A percentile compares a stretch with the other conserved stretches of the same genome.
phyloP scores from a whole-genome alignment of 2,888 invertebrate genomes.

The Pemphredon lugubris region DNA sequence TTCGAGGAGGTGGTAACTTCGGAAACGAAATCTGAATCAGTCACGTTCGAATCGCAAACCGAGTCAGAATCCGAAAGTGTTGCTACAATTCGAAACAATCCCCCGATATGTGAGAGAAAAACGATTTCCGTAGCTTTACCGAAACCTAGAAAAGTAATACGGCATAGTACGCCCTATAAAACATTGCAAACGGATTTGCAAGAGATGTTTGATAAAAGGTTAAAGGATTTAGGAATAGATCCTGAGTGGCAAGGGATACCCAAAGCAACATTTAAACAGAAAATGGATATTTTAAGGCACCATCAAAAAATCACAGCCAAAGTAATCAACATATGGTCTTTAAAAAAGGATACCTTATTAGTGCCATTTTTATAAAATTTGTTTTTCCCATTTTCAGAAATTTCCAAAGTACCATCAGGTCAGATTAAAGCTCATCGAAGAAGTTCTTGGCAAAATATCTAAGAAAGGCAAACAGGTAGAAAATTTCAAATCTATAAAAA shows the following conservation, averaged over 20 bases:
- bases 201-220: constrained; percentile 82
- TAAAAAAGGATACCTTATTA: neutral
- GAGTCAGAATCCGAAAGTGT: constrained; percentile 36
- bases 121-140: neutral
- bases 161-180: constrained; percentile 24
- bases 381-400: constrained; percentile 79
- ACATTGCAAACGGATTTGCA: constrained; percentile 68
- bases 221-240: constrained; percentile 85
- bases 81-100: constrained; percentile 24
- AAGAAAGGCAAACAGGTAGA: constrained; percentile 68
- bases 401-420: constrained; percentile 82
- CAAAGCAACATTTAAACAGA: constrained; percentile 83
- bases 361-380: constrained; percentile 25
- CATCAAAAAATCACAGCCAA: constrained; percentile 84
- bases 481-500: constrained; percentile 73
- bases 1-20: constrained; percentile 20
- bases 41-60: constrained; percentile 25
- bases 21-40: constrained; percentile 27
- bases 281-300: constrained; percentile 83
- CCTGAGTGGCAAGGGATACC: constrained; percentile 85
- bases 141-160: constrained; percentile 18
- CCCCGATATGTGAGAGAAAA: neutral
- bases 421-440: constrained; percentile 81
- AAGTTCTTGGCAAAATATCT: constrained; percentile 80
- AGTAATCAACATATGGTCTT: constrained; percentile 77